Evolutionary conservation across 2,797 vertebrate species (phyloP).

Genomic region (Carcharodon carcharias): DNA sequence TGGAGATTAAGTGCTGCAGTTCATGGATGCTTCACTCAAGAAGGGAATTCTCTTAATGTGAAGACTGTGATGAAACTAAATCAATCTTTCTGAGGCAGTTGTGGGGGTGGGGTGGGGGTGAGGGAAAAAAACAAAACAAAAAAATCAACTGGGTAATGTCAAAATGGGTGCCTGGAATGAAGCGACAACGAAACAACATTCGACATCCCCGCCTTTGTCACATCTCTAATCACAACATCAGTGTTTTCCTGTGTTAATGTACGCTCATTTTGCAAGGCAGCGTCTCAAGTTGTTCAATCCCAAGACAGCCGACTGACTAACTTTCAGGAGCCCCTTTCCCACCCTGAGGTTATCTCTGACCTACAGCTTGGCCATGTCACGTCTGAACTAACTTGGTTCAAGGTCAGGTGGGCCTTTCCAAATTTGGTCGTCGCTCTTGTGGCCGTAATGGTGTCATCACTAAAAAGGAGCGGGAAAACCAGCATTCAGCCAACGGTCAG

Average conservation of each 20-base stretch:
- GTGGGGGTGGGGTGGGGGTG: not conserved
- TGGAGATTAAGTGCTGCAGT: too few species aligned
- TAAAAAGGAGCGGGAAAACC: not conserved
- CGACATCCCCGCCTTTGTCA: not conserved
- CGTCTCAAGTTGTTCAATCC: not conserved
- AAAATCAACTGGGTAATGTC: not conserved
- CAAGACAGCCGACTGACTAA: not conserved
- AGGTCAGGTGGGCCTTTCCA: not conserved
- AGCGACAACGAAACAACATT: not conserved
- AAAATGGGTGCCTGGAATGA: not conserved
- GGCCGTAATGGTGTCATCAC: not conserved
- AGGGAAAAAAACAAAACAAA: too few species aligned
- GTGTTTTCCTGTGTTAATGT: not conserved
- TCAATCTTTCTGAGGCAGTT: not conserved
- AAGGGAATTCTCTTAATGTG: not conserved
- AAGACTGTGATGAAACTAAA: not conserved
- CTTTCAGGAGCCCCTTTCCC: not conserved
- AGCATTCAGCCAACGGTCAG: not conserved
- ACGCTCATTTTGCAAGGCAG: not conserved
- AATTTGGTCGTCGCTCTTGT: not conserved
- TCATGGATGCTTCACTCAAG: not conserved
- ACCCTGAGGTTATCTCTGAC: not conserved
- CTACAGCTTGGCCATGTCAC: not conserved
- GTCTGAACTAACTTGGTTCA: not conserved
- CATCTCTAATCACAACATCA: not conserved